Evolutionary conservation across 2,888 invertebrate species (phyloP).

Genomic region (Bombyx huttoni): DNA sequence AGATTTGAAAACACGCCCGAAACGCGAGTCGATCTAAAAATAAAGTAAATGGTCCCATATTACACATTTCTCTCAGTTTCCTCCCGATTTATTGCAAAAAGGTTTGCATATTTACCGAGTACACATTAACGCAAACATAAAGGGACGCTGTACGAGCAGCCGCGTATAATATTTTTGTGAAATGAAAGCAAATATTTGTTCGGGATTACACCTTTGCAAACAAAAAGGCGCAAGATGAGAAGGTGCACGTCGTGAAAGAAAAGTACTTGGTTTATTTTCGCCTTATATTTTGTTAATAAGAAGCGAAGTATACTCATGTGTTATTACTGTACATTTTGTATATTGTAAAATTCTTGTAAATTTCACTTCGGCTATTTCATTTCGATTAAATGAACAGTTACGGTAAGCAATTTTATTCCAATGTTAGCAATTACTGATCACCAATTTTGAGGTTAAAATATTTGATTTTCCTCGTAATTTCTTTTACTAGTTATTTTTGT

Average conservation of each 20-base stretch:
- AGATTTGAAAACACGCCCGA: background rate
- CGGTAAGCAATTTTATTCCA: no score
- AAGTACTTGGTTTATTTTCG: background rate
- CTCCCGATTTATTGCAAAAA: background rate
- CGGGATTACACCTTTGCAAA: slow-evolving; percentile 27
- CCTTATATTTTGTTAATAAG: background rate
- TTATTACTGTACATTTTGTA: no score
- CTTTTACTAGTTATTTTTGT: no score
- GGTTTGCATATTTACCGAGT: slow-evolving; percentile 6
- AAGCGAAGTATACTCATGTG: no score
- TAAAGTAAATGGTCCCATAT: background rate
- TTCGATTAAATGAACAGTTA: no score
- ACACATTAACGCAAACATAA: slow-evolving; percentile 3
- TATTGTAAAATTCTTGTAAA: no score
- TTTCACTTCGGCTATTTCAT: no score
- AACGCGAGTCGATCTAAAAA: background rate
- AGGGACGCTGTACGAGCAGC: slow-evolving; percentile 12
- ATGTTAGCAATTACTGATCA: no score
- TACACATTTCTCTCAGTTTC: background rate
- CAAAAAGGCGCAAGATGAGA: slow-evolving; percentile 7
- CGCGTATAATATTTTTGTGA: slow-evolving; percentile 18
- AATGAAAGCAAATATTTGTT: slow-evolving; percentile 36
- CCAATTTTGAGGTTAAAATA: no score
- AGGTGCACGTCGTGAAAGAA: background rate
- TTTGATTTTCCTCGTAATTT: no score